Percentiles rank a stretch among this genome's conserved stretches.
Conservation (phyloP, 2,113 vertebrate species). For the Orientallactaga bullata region DNA sequence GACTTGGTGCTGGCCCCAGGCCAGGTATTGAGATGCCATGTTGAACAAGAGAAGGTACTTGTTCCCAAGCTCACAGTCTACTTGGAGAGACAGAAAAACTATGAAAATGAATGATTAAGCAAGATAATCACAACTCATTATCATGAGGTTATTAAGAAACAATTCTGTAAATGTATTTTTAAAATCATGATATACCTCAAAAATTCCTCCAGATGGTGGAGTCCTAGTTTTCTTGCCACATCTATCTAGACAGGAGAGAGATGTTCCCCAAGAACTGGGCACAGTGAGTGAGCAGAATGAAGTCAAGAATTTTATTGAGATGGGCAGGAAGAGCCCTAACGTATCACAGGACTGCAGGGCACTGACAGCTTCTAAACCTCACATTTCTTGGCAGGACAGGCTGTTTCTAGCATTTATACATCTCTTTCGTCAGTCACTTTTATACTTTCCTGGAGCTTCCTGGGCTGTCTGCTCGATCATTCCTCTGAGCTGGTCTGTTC, state of each 20-base stretch:
- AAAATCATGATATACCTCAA: slow-evolving; percentile 6
- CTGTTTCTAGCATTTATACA: not conserved
- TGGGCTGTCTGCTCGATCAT: not conserved
- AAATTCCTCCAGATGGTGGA: not conserved
- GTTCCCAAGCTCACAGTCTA: not conserved
- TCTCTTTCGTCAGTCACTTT: not conserved
- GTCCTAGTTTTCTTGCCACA: not conserved
- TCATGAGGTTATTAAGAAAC: not conserved
- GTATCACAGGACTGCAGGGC: not conserved
- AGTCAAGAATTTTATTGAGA: not conserved
- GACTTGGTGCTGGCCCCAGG: not conserved
- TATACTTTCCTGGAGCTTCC: not conserved
- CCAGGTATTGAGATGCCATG: not conserved
- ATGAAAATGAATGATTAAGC: not conserved
- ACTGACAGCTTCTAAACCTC: accelerated
- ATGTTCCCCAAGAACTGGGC: not conserved
- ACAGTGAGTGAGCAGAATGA: not conserved
- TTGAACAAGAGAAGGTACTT: not conserved
- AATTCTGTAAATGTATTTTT: not conserved
- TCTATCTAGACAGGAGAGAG: slow-evolving; percentile 32
- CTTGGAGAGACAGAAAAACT: not conserved
- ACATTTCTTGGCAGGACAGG: accelerated
- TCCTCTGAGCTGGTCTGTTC: not conserved
- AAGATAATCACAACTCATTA: not conserved
- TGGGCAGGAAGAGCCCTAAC: no score